Conservation (phyloP, 2,797 vertebrate genomes). For the Taenioides sp. region DNA sequence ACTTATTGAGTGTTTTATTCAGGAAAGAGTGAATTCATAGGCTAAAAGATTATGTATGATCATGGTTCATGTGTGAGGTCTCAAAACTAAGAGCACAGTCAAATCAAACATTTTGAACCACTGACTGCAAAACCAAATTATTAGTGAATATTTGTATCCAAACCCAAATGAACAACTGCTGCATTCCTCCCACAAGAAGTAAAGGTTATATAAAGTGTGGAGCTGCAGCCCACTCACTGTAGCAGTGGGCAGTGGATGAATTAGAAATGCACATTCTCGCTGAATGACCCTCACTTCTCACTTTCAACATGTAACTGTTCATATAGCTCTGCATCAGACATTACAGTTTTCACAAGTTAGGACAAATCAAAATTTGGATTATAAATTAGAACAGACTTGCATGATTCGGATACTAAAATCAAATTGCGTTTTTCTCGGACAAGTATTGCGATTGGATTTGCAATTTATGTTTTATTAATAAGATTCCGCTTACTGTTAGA, state of each 20-base stretch:
- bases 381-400: not conserved
- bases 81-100: not conserved
- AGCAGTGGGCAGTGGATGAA: conserved; percentile 53
- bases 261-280: conserved; percentile 49
- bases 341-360: not conserved
- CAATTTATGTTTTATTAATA: no score
- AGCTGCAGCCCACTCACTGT: conserved; percentile 52
- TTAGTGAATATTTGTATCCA: conserved; percentile 47
- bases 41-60: not conserved
- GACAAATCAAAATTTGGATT: not conserved
- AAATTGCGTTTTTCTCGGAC: no score
- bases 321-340: conserved; percentile 16
- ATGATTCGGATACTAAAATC: no score
- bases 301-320: conserved; percentile 29
- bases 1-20: no score
- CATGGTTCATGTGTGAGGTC: not conserved
- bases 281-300: conserved; percentile 42
- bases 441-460: no score
- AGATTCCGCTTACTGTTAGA: no score
- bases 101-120: conserved; percentile 10
- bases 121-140: not conserved
- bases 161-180: conserved; percentile 34
- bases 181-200: conserved; percentile 42
- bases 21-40: no score
- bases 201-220: conserved; percentile 58